A percentile compares a stretch with the other conserved stretches of the same genome.
Conservation (phyloP, 2,113 vertebrate genomes). For the Paedocypris sp. region DNA sequence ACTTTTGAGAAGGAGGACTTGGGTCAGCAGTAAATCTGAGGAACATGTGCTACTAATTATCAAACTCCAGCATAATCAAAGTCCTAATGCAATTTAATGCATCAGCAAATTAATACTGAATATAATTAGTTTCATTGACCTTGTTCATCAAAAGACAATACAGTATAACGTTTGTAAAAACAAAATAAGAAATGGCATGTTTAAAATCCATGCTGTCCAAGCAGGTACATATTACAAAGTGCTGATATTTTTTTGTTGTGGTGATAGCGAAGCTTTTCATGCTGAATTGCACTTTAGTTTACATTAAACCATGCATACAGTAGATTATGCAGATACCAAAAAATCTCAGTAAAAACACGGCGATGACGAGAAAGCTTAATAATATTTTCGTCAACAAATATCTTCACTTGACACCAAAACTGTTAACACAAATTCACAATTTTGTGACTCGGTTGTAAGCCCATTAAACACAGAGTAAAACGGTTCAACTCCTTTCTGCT, state of each 20-base stretch:
- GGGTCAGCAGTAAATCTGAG: conserved; percentile 65
- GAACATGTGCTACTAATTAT: conserved; percentile 73
- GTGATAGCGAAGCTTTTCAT: too few relatives aligned
- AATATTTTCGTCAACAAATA: too few relatives aligned
- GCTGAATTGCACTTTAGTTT: too few relatives aligned
- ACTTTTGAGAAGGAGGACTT: conserved; percentile 57
- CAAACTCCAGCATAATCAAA: conserved; percentile 63
- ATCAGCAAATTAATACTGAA: conserved; percentile 66
- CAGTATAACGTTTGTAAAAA: too few relatives aligned
- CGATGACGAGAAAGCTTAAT: too few relatives aligned
- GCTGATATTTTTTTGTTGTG: too few relatives aligned
- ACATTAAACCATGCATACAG: too few relatives aligned
- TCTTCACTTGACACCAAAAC: conserved; percentile 76
- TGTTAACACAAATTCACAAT: conserved; percentile 76
- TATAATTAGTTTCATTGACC: conserved; percentile 65
- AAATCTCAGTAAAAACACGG: too few relatives aligned
- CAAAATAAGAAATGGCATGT: too few relatives aligned
- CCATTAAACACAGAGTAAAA: conserved; percentile 76
- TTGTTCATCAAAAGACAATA: conserved; percentile 44
- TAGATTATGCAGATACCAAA: too few relatives aligned
- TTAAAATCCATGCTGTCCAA: too few relatives aligned
- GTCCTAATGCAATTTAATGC: conserved; percentile 63
- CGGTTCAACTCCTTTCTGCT: conserved; percentile 81
- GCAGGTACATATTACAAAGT: too few relatives aligned
- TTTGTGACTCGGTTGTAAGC: conserved; percentile 74